phyloP scores from a whole-genome alignment of 1,140 invertebrate genomes.

The Drosophila equinoxialis region DNA sequence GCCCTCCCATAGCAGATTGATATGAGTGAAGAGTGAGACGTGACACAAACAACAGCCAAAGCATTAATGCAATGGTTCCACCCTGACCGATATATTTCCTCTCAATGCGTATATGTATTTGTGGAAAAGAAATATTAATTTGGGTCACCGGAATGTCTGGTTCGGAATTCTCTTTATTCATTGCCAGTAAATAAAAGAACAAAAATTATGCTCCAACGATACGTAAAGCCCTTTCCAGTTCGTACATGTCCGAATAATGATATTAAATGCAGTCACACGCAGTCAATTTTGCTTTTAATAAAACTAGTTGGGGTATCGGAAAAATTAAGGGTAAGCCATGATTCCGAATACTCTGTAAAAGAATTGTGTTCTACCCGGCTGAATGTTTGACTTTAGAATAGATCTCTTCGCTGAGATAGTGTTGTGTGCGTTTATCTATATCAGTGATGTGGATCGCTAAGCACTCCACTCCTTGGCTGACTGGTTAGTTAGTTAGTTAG shows the following conservation, averaged over 20 bases:
- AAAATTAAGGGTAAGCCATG: slow-evolving; percentile 8
- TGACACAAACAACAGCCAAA: slow-evolving; percentile 19
- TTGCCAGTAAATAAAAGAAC: slow-evolving; percentile 20
- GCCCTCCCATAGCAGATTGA: neutral
- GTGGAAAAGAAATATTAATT: slow-evolving; percentile 48
- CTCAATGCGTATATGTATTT: slow-evolving; percentile 24
- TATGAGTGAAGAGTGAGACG: slow-evolving; percentile 9
- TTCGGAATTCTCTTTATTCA: slow-evolving; percentile 49
- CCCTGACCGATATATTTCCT: slow-evolving; percentile 54
- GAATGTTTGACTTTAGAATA: slow-evolving; percentile 10
- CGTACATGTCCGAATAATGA: slow-evolving; percentile 25
- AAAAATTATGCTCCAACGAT: slow-evolving; percentile 20
- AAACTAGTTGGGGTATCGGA: slow-evolving; percentile 11
- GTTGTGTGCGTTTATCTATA: slow-evolving; percentile 41
- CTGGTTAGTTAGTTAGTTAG: slow-evolving; percentile 42
- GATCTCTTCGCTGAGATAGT: slow-evolving; percentile 12
- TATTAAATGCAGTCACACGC: slow-evolving; percentile 54
- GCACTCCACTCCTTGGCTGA: slow-evolving; percentile 44
- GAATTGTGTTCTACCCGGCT: slow-evolving; percentile 29
- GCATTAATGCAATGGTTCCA: slow-evolving; percentile 43
- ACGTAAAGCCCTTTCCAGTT: slow-evolving; percentile 20
- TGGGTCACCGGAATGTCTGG: slow-evolving; percentile 43
- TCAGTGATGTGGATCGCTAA: slow-evolving; percentile 53
- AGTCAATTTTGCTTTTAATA: slow-evolving; percentile 18
- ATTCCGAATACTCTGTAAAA: neutral